phyloP scores from a whole-genome alignment of 2,888 invertebrate genomes.

The Oscheius myriophilus region DNA sequence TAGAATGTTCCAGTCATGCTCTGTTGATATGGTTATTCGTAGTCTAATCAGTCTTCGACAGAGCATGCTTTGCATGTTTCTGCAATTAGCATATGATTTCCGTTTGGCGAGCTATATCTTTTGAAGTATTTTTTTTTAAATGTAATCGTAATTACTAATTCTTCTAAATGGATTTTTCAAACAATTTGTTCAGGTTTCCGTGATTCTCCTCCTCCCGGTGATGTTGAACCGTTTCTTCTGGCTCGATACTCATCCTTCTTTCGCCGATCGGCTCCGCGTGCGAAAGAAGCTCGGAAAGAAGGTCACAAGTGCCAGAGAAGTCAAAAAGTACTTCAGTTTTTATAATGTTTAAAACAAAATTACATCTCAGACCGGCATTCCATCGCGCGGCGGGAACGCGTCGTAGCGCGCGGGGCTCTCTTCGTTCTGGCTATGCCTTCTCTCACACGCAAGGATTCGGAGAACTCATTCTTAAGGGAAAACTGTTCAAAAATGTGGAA shows the following conservation, averaged over 20 bases:
- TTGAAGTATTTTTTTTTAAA: too few species aligned
- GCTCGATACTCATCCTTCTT: constrained; percentile 87
- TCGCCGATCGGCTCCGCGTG: constrained; percentile 89
- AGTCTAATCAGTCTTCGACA: too few species aligned
- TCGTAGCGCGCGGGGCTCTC: constrained; percentile 84
- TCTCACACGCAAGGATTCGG: constrained; percentile 98
- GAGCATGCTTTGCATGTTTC: too few species aligned
- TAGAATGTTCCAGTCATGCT: too few species aligned
- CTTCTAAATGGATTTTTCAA: background rate
- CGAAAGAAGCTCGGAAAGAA: constrained; percentile 76
- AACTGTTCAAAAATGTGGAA: constrained; percentile 66
- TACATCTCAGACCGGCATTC: constrained; percentile 47
- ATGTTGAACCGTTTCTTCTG: constrained; percentile 87
- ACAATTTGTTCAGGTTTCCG: constrained; percentile 46
- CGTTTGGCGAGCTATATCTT: too few species aligned
- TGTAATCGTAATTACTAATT: too few species aligned
- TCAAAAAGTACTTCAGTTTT: constrained; percentile 37
- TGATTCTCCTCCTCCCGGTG: constrained; percentile 67
- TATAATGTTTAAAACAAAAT: background rate
- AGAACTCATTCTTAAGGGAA: constrained; percentile 83
- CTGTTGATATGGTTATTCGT: too few species aligned
- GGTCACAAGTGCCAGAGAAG: constrained; percentile 54
- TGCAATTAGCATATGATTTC: too few species aligned
- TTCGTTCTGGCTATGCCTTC: constrained; percentile 96
- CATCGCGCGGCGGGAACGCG: constrained; percentile 76